Percentiles rank a stretch among this genome's conserved stretches.
These are phyloP conservation scores for Myotis yumanensis DNA, from an alignment of 2,113 vertebrate species.

Conservation along the genomic window DNA sequence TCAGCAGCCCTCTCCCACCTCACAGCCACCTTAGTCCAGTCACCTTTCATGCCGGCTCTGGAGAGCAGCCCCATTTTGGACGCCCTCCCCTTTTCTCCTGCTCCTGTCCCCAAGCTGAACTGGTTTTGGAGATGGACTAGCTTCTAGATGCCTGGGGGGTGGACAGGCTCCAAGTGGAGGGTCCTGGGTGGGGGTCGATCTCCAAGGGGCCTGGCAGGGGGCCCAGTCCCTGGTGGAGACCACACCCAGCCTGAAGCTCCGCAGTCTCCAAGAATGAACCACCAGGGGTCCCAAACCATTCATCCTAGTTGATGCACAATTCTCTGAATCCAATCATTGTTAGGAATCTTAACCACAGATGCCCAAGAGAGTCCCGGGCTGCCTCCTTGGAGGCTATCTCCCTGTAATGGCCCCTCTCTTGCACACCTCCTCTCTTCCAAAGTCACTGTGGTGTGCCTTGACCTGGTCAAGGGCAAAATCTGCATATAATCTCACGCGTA, in stretches of 20 bases:
- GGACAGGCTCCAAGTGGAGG: constrained; percentile 56
- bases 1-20: neutral
- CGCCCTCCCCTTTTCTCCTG: neutral
- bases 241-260: constrained; percentile 75
- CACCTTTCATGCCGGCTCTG: constrained; percentile 62
- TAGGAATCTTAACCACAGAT: constrained; percentile 39
- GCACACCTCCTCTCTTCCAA: constrained; percentile 78
- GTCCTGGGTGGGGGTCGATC: constrained; percentile 10
- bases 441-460: constrained; percentile 82
- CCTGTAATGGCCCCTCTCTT: constrained; percentile 70
- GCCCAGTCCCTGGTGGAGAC: constrained; percentile 77
- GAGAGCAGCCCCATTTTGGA: constrained; percentile 58
- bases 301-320: constrained; percentile 79
- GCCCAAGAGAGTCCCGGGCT: constrained; percentile 62
- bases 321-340: constrained; percentile 62
- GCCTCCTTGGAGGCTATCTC: constrained; percentile 68
- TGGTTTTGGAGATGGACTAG: neutral
- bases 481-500: constrained; percentile 81
- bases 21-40: constrained; percentile 25
- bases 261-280: constrained; percentile 71
- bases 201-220: constrained; percentile 58
- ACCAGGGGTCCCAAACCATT: constrained; percentile 76
- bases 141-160: constrained; percentile 58
- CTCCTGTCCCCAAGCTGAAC: constrained; percentile 38
- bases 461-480: constrained; percentile 87